Conservation (phyloP, 2,113 vertebrate species). For the Vimba vimba region DNA sequence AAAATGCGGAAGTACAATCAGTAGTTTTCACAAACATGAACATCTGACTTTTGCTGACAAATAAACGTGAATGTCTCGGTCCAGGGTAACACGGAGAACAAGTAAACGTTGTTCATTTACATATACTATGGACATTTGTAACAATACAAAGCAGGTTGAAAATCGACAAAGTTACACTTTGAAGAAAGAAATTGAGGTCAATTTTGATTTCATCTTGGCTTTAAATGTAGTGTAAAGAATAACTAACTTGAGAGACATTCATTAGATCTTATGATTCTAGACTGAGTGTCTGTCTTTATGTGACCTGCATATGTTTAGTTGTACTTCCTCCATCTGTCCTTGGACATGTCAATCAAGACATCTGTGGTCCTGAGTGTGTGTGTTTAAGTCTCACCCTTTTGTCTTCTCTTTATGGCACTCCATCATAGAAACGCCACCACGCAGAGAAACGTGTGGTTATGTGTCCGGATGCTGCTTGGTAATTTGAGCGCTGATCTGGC, state of each 20-base stretch:
- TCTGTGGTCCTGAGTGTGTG: conserved; percentile 80
- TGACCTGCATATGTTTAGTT: conserved; percentile 53
- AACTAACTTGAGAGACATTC: not conserved
- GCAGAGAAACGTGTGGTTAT: conserved; percentile 61
- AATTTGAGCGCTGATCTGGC: not conserved
- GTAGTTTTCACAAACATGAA: too few relatives aligned
- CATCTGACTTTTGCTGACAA: too few relatives aligned
- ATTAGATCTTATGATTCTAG: conserved; percentile 59
- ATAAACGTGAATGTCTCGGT: too few relatives aligned
- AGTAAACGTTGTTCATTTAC: too few relatives aligned
- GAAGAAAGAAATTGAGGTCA: not conserved
- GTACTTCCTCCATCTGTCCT: conserved; percentile 56
- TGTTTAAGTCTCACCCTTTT: conserved; percentile 61
- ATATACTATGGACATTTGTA: too few relatives aligned
- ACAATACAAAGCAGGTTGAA: too few relatives aligned
- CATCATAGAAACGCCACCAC: conserved; percentile 60
- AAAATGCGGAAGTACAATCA: too few relatives aligned
- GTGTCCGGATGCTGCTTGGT: conserved; percentile 29
- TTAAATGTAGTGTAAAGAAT: not conserved
- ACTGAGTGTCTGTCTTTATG: conserved; percentile 70
- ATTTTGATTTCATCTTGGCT: not conserved
- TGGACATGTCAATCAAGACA: conserved; percentile 76
- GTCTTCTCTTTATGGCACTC: conserved; percentile 52
- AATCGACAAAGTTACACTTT: too few relatives aligned
- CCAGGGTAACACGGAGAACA: too few relatives aligned